phyloP scores from a whole-genome alignment of 1,140 invertebrate species.

The Muscidifurax raptorellus region DNA sequence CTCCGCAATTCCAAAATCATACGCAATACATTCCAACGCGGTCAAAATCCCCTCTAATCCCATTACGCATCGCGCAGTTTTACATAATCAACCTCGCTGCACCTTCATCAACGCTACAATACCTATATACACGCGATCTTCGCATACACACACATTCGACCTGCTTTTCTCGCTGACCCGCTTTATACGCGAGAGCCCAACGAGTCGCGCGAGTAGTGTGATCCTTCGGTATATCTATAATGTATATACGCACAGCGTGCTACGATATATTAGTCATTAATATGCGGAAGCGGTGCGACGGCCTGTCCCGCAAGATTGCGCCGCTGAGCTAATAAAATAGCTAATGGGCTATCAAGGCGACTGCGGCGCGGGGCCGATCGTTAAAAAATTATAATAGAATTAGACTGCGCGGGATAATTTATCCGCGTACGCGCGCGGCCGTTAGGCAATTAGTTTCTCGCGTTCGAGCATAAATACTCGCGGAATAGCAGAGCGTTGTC shows the following conservation, averaged over 20 bases:
- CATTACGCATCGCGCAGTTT: background rate
- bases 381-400: constrained; percentile 34
- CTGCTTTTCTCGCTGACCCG: constrained; percentile 19
- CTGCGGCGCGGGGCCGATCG: background rate
- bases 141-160: background rate
- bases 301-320: background rate
- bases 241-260: background rate
- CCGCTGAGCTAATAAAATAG: constrained; percentile 17
- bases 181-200: background rate
- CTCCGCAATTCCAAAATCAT: too few species aligned
- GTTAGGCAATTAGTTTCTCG: constrained; percentile 20
- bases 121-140: background rate
- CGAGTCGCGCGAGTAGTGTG: background rate
- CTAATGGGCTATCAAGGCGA: constrained; percentile 10
- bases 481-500: background rate
- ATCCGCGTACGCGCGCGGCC: background rate
- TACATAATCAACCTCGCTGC: background rate
- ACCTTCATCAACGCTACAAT: too few species aligned
- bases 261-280: constrained; percentile 45
- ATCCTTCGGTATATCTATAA: background rate
- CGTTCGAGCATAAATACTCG: background rate
- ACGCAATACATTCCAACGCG: too few species aligned
- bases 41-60: background rate
- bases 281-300: constrained; percentile 4
- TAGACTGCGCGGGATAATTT: constrained; percentile 7